Base-by-base conservation (phyloP, 2,888 invertebrate species). In the Sipha maydis region DNA sequence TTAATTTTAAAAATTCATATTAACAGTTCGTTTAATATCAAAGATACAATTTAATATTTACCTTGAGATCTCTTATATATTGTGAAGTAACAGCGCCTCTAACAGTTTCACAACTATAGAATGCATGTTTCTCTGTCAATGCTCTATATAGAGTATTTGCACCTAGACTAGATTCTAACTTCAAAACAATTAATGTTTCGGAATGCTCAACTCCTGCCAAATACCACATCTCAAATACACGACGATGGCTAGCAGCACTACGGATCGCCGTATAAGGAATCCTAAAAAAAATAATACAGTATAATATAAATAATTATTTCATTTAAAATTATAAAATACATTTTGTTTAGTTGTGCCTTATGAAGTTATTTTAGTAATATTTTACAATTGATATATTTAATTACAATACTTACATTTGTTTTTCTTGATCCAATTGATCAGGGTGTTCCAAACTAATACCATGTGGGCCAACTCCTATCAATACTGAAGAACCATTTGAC, bases 21-120 rank as follows among this genome's bases (percentile, higher is more conserved):
- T 34, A 34, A 34, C 34, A 48, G 17, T 28, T 67, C n/a, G 19
- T 76, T 21, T 28, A 21, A 54, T 9, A 38, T 80, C 1, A 61
- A 17, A 38, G 3, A 38, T 25, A 28, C 41, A 31, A 83, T 54
- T 3, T 41, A 54, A 48, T 69, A 19, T 90, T 90, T 91, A 94
- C 94, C 94, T 96, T 97, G 90, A 97, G 93, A 92, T 97, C 97
- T 90, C 97, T 94, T 86, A 97, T 96, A 92, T 96, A 97, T 92
- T 97, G 97, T 83, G 96, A 95, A 0, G 97, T 96, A 84, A 97
- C 97, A 89, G 96, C 96, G 90, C 94, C 96, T 77, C 97, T 94
- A 25, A 97, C 97, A 0, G 97, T 97, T 92, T 97, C 97, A 92
- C 97, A 97, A 92, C 96, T 96, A 92, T 97, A 97, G 93, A 97